phyloP scores from a whole-genome alignment of 2,113 vertebrate species.

The Neopipo cinnamomea region DNA sequence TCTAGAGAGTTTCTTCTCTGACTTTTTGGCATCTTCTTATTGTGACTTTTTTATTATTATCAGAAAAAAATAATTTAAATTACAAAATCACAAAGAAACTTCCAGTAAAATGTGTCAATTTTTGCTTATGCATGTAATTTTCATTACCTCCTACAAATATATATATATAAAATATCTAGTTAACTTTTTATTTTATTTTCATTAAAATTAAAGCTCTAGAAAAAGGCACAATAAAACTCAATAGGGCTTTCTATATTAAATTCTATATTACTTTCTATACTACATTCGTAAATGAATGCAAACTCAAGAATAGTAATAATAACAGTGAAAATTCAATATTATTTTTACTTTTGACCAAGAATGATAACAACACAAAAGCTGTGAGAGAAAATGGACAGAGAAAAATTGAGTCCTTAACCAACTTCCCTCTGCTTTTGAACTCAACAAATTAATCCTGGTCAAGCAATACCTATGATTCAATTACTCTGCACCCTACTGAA shows the following conservation, averaged over 20 bases:
- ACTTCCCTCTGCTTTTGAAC: conserved; percentile 18
- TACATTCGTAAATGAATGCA: background rate
- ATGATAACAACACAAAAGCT: background rate
- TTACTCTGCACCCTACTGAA: conserved; percentile 19
- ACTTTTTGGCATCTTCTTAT: background rate
- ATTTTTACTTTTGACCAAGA: background rate
- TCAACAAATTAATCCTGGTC: conserved; percentile 37
- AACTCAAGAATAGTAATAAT: background rate
- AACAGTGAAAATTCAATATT: background rate
- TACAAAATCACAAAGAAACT: background rate
- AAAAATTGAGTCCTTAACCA: conserved; percentile 10
- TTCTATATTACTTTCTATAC: background rate
- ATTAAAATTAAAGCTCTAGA: background rate
- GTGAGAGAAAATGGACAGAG: background rate
- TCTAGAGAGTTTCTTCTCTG: too few relatives aligned
- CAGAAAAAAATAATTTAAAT: background rate
- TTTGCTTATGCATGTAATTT: background rate
- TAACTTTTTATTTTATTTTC: background rate
- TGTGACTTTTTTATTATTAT: background rate
- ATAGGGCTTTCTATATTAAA: background rate
- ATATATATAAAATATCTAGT: background rate
- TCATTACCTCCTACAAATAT: background rate
- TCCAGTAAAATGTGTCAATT: background rate
- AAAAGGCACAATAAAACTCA: background rate
- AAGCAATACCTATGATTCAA: conserved; percentile 39